A percentile compares a stretch with the other conserved stretches of the same genome.
These are phyloP conservation scores for Phyllopteryx taeniolatus DNA, from an alignment of 2,113 vertebrate genomes.

Conservation along the genomic window DNA sequence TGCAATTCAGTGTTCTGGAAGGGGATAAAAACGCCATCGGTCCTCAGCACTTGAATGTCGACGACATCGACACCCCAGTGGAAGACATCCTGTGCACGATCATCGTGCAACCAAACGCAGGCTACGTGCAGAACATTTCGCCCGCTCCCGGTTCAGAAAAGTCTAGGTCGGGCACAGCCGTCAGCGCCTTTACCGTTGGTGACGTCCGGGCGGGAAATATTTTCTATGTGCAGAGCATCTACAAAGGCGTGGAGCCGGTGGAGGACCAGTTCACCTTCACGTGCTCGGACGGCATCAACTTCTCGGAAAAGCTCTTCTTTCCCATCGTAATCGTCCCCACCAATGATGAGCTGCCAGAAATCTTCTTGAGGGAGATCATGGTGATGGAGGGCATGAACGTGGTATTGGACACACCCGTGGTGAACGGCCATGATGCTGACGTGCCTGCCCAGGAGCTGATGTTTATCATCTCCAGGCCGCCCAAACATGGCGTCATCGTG, in stretches of 20 bases:
- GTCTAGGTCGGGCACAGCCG: constrained; percentile 83
- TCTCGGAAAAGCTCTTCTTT: constrained; percentile 84
- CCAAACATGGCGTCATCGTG: constrained; percentile 83
- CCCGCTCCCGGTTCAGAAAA: constrained; percentile 95
- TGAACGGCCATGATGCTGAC: constrained; percentile 84
- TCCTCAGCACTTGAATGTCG: constrained; percentile 73
- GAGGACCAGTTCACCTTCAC: constrained; percentile 89
- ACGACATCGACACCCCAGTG: constrained; percentile 81
- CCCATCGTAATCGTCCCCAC: constrained; percentile 81
- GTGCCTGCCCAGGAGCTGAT: constrained; percentile 79
- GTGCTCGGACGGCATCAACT: constrained; percentile 92
- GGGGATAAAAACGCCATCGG: constrained; percentile 81
- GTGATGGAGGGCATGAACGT: constrained; percentile 95
- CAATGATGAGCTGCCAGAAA: constrained; percentile 91
- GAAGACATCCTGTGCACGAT: constrained; percentile 92
- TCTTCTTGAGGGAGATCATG: constrained; percentile 84
- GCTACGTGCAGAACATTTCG: constrained; percentile 92
- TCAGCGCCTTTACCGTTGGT: constrained; percentile 89
- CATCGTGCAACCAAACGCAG: constrained; percentile 82
- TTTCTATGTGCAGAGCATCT: constrained; percentile 90
- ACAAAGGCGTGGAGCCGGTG: constrained; percentile 85
- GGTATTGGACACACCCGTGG: constrained; percentile 82
- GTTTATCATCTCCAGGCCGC: constrained; percentile 81
- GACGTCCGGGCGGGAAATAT: constrained; percentile 83
- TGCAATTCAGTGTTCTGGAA: constrained; percentile 80